These are phyloP conservation scores for Plumapathes pennacea DNA, from an alignment of 92 coral and sea anemone species.

Conservation along the genomic window DNA sequence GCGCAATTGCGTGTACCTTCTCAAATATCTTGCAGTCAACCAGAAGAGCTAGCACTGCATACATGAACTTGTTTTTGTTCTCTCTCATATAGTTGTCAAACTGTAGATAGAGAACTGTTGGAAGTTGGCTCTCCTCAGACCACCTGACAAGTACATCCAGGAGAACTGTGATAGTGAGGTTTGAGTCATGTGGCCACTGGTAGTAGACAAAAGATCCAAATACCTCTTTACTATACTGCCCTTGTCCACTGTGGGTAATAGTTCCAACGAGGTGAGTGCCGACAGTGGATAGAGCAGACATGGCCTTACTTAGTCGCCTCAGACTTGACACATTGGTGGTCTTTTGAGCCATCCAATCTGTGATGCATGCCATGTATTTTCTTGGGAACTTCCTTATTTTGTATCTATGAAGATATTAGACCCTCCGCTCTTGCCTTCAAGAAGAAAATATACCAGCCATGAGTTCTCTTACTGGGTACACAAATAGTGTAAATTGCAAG, in stretches of 20 bases:
- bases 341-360: slow-evolving; percentile 66
- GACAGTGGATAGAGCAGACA: slow-evolving; percentile 28
- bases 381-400: slow-evolving; percentile 52
- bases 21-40: slow-evolving; percentile 47
- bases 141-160: slow-evolving; percentile 25
- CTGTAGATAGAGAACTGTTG: slow-evolving; percentile 56
- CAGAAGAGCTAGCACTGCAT: slow-evolving; percentile 34
- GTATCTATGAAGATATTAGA: slow-evolving; percentile 52
- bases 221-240: slow-evolving; percentile 21
- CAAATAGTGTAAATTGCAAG: no score
- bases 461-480: no score
- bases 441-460: no score
- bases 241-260: slow-evolving; percentile 45
- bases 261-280: slow-evolving; percentile 64
- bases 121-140: slow-evolving; percentile 29
- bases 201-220: slow-evolving; percentile 42
- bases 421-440: slow-evolving; percentile 51
- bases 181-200: slow-evolving; percentile 65
- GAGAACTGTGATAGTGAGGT: slow-evolving; percentile 46
- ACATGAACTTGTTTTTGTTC: slow-evolving; percentile 45
- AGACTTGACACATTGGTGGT: slow-evolving; percentile 52
- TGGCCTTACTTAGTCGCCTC: slow-evolving; percentile 36
- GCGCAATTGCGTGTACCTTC: no score
- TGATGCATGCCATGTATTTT: slow-evolving; percentile 40
- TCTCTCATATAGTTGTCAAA: slow-evolving; percentile 56